phyloP scores from a whole-genome alignment of 2,797 vertebrate species.

The Neomorphus geoffroyi region DNA sequence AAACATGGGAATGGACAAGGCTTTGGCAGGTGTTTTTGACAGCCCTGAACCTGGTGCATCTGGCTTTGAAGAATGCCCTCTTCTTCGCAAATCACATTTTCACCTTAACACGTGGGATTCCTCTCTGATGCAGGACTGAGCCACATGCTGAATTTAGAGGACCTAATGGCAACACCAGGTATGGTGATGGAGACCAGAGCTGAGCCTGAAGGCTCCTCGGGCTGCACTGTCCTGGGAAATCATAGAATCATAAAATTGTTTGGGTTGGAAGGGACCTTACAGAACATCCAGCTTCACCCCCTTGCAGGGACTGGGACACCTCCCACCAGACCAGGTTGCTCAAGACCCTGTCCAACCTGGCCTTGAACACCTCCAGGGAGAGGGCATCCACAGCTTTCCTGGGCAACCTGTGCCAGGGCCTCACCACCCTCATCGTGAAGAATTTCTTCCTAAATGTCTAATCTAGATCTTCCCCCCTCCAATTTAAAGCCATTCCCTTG shows the following conservation, averaged over 20 bases:
- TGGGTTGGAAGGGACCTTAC: no score
- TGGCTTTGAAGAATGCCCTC: neutral
- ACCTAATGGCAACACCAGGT: rapidly evolving
- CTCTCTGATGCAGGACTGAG: rapidly evolving
- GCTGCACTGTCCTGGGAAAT: neutral
- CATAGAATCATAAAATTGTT: neutral
- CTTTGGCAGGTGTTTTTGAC: neutral
- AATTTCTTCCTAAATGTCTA: no score
- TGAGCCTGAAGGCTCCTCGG: rapidly evolving
- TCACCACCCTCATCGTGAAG: no score
- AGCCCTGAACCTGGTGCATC: neutral
- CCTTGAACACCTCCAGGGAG: no score
- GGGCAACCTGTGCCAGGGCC: no score
- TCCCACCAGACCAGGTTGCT: no score
- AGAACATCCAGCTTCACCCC: no score
- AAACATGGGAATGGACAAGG: neutral
- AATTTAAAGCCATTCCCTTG: no score
- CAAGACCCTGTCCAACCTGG: no score
- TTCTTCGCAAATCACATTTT: neutral
- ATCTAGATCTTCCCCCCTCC: no score
- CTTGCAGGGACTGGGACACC: no score
- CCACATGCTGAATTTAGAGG: rapidly evolving
- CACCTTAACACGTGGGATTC: rapidly evolving
- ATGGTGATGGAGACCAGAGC: rapidly evolving
- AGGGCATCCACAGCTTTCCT: no score